phyloP scores from a whole-genome alignment of 2,888 invertebrate genomes.

The Watsonalla cultraria region DNA sequence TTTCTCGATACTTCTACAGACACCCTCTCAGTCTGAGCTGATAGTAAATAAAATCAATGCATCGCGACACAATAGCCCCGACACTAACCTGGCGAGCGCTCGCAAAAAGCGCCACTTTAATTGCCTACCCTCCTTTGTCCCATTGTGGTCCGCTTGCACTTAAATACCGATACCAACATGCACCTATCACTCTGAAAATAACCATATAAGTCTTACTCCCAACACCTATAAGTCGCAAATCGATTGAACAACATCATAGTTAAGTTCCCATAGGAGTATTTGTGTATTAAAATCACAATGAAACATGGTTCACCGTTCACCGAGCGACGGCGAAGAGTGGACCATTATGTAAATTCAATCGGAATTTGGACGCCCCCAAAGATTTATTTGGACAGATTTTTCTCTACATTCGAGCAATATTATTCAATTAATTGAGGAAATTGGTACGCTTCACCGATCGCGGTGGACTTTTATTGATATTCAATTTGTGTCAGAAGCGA shows the following conservation, averaged over 20 bases:
- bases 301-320: constrained; percentile 31
- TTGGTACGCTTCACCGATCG: not conserved
- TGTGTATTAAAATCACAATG: constrained; percentile 41
- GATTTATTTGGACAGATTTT: constrained; percentile 25
- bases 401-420: constrained; percentile 2
- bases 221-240: constrained; percentile 4
- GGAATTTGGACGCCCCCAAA: constrained; percentile 28
- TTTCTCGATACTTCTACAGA: not conserved
- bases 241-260: not conserved
- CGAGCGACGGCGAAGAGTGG: constrained; percentile 27
- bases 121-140: constrained; percentile 37
- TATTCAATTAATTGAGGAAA: constrained; percentile 2
- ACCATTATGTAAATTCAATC: constrained; percentile 36
- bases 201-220: constrained; percentile 5
- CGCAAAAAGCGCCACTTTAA: constrained; percentile 37
- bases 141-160: constrained; percentile 34
- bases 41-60: constrained; percentile 36
- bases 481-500: not conserved
- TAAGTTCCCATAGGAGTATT: constrained; percentile 12
- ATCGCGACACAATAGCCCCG: constrained; percentile 20
- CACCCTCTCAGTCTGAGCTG: too few species aligned
- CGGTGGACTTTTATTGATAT: not conserved
- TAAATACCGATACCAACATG: constrained; percentile 26
- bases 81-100: constrained; percentile 23
- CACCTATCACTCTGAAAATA: constrained; percentile 1